Percentiles rank a stretch among this genome's conserved stretches.
These are phyloP conservation scores for Laupala kohalensis DNA, from an alignment of 1,140 invertebrate genomes.

Conservation along the genomic window DNA sequence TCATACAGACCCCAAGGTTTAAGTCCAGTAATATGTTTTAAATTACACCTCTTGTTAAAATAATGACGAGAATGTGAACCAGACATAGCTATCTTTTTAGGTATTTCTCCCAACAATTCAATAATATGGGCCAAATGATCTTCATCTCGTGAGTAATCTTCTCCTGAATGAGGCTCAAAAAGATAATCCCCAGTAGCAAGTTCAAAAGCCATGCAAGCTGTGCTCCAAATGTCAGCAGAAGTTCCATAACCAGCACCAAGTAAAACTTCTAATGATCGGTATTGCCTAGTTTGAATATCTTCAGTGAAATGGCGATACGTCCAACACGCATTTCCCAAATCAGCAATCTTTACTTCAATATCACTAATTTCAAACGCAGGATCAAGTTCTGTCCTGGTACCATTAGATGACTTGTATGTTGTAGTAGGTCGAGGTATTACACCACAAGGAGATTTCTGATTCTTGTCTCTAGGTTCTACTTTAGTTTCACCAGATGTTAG, in stretches of 20 bases:
- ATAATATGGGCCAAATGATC: conserved; percentile 98
- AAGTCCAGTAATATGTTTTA: conserved; percentile 81
- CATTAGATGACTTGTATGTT: background rate
- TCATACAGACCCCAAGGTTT: conserved; percentile 89
- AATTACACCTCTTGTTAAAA: conserved; percentile 84
- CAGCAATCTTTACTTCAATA: conserved; percentile 88
- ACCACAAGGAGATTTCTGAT: background rate
- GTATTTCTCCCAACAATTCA: conserved; percentile 91
- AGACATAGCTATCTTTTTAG: conserved; percentile 70
- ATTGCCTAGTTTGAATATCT: conserved; percentile 98
- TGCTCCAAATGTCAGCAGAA: conserved; percentile 96
- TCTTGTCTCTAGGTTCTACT: conserved; percentile 4
- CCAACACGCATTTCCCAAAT: conserved; percentile 99
- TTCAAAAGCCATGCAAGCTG: conserved; percentile 99
- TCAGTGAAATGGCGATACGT: conserved; percentile 91
- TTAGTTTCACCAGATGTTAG: background rate
- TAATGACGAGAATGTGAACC: conserved; percentile 88
- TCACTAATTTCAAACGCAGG: conserved; percentile 74
- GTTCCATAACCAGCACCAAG: conserved; percentile 87
- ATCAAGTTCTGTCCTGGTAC: conserved; percentile 31
- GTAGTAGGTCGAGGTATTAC: background rate
- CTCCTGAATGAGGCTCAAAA: conserved; percentile 92
- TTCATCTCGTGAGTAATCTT: conserved; percentile 82
- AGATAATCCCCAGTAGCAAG: conserved; percentile 97
- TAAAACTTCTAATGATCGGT: conserved; percentile 90